Conservation (phyloP, 2,888 invertebrate genomes). For the Mamestra brassicae region DNA sequence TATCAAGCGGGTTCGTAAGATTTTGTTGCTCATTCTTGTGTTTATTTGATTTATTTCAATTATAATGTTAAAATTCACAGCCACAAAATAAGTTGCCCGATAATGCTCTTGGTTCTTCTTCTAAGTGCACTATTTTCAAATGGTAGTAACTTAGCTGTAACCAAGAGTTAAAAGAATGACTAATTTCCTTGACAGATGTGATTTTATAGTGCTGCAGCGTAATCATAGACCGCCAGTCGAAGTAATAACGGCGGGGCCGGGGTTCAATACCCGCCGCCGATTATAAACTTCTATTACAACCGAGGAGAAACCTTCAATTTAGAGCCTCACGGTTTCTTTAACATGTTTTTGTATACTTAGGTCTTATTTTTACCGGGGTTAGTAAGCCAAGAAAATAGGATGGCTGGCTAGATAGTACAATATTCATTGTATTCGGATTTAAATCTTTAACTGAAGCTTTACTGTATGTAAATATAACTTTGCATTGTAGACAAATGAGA, state of each 20-base stretch:
- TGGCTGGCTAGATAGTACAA: neutral
- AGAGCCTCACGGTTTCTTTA: conserved; percentile 60
- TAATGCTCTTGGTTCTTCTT: neutral
- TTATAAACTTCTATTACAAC: conserved; percentile 64
- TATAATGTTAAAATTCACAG: neutral
- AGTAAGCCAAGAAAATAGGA: conserved; percentile 7
- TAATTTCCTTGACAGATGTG: conserved; percentile 37
- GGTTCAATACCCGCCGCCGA: conserved; percentile 71
- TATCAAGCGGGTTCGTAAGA: no score
- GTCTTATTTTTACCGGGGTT: conserved; percentile 39
- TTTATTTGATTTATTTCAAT: no score
- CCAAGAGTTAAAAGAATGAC: conserved; percentile 15
- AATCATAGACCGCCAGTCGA: conserved; percentile 64
- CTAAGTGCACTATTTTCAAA: no score
- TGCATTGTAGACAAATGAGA: conserved; percentile 13
- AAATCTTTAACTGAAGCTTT: neutral
- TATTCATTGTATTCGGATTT: conserved; percentile 12
- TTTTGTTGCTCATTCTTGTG: neutral
- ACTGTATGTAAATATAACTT: neutral
- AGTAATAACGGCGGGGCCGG: conserved; percentile 61
- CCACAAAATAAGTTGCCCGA: neutral
- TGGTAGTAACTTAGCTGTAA: neutral
- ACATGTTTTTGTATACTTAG: conserved; percentile 56
- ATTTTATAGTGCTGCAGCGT: conserved; percentile 50
- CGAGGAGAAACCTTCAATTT: conserved; percentile 64